Evolutionary conservation across 2,113 vertebrate genomes (phyloP).

Genomic region (Mionectes macconnelli): DNA sequence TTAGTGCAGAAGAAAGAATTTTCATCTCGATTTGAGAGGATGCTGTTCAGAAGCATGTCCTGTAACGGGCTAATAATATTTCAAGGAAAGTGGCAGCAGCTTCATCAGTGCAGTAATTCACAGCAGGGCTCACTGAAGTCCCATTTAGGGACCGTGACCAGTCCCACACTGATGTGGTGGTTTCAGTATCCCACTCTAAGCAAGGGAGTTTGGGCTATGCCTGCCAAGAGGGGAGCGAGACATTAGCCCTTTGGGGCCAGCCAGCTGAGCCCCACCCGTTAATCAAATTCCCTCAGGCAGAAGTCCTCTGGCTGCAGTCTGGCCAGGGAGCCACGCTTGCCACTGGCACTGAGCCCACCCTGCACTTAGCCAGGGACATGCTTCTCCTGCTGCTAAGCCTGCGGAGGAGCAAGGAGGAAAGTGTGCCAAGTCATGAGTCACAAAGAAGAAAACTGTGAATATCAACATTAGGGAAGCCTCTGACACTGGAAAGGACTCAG

Average conservation of each 20-base stretch:
- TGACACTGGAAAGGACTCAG: not conserved
- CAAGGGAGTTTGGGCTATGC: not conserved
- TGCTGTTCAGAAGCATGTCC: not conserved
- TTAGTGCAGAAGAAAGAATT: not conserved
- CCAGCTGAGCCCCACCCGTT: not conserved
- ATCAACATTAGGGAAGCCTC: not conserved
- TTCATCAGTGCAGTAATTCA: not conserved
- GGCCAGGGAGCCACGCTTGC: accelerated
- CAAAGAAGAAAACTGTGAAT: not conserved
- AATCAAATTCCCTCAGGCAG: not conserved
- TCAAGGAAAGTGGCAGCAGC: not conserved
- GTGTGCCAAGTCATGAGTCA: not conserved
- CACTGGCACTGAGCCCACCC: not conserved
- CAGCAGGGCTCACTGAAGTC: not conserved
- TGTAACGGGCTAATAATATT: not conserved
- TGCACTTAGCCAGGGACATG: not conserved
- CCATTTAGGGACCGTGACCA: not conserved
- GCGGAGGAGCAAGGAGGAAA: not conserved
- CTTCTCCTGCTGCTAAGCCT: not conserved
- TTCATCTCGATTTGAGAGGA: not conserved
- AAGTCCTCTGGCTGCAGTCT: not conserved
- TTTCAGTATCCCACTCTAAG: not conserved
- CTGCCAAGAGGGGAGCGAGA: not conserved
- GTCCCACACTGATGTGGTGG: too few species aligned
- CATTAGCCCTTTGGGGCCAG: not conserved